Conservation (phyloP, 2,888 invertebrate species). For the Agriotes lineatus region DNA sequence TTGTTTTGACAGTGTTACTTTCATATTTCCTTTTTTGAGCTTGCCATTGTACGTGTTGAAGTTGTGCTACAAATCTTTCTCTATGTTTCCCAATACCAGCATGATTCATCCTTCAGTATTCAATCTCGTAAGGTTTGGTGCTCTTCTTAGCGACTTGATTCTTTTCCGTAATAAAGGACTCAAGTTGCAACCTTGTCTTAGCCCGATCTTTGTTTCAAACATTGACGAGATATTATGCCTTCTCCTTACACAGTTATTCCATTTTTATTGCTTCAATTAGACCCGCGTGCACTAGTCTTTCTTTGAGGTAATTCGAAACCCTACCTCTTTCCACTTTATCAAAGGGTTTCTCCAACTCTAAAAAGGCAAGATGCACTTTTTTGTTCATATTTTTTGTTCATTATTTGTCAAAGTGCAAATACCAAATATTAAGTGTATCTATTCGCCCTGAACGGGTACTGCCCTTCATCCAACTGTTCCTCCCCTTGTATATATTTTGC, state of each 20-base stretch:
- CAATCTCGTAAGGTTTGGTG: background rate
- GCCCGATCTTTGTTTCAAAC: background rate
- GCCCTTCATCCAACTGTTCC: no score
- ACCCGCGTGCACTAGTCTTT: background rate
- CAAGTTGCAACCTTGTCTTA: no score
- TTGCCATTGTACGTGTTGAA: background rate
- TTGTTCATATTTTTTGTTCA: no score
- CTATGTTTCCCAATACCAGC: background rate
- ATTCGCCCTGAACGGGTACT: no score
- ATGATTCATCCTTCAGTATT: background rate
- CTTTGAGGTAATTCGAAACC: background rate
- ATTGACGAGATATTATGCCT: background rate
- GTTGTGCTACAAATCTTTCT: background rate
- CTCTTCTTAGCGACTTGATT: background rate
- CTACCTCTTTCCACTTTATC: no score
- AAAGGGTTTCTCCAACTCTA: no score
- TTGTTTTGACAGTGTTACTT: background rate
- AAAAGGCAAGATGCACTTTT: no score
- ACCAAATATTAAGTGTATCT: no score
- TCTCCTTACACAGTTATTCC: background rate
- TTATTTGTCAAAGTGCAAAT: no score
- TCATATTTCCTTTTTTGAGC: background rate
- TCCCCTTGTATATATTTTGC: no score
- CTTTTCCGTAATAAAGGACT: background rate
- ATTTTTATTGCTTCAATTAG: background rate